phyloP scores from a whole-genome alignment of 2,797 vertebrate species.

The Gadopsis bispinosus region DNA sequence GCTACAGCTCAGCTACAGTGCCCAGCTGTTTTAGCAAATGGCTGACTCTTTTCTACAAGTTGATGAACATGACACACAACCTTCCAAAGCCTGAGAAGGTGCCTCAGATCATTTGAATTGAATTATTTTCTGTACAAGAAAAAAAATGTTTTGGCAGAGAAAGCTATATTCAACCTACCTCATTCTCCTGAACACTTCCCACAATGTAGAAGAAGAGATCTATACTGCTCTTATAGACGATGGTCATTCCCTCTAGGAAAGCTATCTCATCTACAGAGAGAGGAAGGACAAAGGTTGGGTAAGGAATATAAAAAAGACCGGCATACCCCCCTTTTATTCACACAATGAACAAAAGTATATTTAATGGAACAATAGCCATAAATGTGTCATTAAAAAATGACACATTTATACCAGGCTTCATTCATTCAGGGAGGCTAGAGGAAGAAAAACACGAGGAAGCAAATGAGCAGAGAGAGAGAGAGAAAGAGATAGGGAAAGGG shows the following conservation, averaged over 20 bases:
- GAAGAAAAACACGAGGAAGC: background rate
- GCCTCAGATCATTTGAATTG: background rate
- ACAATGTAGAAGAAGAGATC: conserved; percentile 94
- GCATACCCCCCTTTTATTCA: background rate
- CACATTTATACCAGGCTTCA: background rate
- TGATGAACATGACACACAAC: background rate
- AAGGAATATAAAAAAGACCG: background rate
- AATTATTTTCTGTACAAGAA: background rate
- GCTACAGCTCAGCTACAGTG: no score
- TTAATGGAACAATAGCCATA: background rate
- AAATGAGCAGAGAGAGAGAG: background rate
- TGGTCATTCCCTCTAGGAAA: conserved; percentile 90
- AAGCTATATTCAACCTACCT: conserved; percentile 78
- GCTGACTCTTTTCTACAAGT: background rate
- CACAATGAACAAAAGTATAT: background rate
- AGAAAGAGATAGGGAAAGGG: background rate
- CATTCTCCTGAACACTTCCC: conserved; percentile 91
- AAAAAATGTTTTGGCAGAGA: background rate
- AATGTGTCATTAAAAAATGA: background rate
- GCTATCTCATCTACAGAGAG: conserved; percentile 88
- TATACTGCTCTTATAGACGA: conserved; percentile 91
- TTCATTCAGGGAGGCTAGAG: background rate
- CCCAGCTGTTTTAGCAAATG: background rate
- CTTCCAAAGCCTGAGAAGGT: background rate
- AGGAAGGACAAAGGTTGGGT: conserved; percentile 4